Evolutionary conservation across 2,113 vertebrate genomes (phyloP), one percentile per base, ranked within the genome.

Genomic region (Bos indicus): DNA sequence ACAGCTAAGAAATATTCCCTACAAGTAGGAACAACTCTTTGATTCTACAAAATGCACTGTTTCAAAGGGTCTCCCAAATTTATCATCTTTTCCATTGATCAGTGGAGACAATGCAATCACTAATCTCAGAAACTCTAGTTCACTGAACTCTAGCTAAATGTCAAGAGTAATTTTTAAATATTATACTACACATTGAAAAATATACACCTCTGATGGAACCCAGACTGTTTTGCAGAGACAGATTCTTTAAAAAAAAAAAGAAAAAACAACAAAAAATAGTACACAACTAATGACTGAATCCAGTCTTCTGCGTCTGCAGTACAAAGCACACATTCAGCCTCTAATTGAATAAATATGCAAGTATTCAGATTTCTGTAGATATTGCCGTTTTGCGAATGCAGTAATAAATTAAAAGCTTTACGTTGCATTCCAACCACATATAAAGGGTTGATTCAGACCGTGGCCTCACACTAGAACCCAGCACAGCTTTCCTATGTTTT

Each of bases 341-440:
- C 91, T 98, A 98, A 98, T 94, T 98, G 96, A 98, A 98, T 98
- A 98, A 98, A 98, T 97, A 98, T 94, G 92, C 97, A 98, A 98
- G 94, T 97, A 98, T 98, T 97, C 94, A 97, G 97, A 98, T 98
- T 98, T 97, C 94, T 91, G 26, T 94, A 97, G 94, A 98, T 98
- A 98, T 56, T 98, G 97, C 91, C 94, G 74, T 98, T 98, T 98
- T 82, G 64, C 46, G 95, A 98, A 98, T 92, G 95, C 85, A 93
- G 96, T 98, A 92, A 98, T 97, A 95, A 98, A 97, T 97, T 97
- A 97, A 90, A 98, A 98, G 95, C 94, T 98, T 97, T 97, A 84
- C 92, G 81, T 84, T 48, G 88, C 95, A 97, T 96, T 97, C 96
- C 94, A 97, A 67, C 82, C 56, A 59, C 93, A 90, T 92, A 57